Conservation (phyloP, 2,888 invertebrate species). For the Bugula neritina region DNA sequence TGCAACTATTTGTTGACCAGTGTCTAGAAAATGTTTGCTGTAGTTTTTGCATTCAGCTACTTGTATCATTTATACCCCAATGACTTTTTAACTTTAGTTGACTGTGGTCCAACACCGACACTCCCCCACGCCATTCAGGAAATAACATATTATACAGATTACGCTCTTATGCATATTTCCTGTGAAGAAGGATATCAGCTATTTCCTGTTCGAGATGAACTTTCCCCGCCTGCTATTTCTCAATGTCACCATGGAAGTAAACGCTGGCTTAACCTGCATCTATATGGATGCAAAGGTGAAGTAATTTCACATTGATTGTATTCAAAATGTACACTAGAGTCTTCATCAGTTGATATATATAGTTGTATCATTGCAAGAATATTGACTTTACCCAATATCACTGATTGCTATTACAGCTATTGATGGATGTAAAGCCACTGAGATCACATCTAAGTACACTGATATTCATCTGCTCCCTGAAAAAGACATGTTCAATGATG, state of each 20-base stretch:
- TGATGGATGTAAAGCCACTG: constrained; percentile 2
- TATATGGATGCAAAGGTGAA: constrained; percentile 9
- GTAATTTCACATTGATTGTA: no score
- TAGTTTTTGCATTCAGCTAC: no score
- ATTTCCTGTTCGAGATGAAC: background rate
- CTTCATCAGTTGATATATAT: no score
- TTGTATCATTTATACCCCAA: no score
- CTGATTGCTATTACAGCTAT: background rate
- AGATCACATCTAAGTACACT: background rate
- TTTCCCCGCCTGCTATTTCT: background rate
- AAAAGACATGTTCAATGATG: background rate
- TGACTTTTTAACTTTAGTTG: no score
- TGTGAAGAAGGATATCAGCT: background rate
- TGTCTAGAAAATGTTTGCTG: no score
- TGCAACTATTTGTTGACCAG: no score
- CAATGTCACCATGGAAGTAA: background rate
- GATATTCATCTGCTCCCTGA: background rate
- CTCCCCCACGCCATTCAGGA: background rate
- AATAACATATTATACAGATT: background rate
- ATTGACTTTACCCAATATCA: no score
- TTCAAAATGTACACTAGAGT: no score
- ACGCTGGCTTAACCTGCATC: constrained; percentile 3
- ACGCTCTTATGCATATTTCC: background rate
- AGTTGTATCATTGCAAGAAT: no score
- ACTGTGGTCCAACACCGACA: background rate